phyloP scores from a whole-genome alignment of 2,113 vertebrate species.

The Macroglossus sobrinus region DNA sequence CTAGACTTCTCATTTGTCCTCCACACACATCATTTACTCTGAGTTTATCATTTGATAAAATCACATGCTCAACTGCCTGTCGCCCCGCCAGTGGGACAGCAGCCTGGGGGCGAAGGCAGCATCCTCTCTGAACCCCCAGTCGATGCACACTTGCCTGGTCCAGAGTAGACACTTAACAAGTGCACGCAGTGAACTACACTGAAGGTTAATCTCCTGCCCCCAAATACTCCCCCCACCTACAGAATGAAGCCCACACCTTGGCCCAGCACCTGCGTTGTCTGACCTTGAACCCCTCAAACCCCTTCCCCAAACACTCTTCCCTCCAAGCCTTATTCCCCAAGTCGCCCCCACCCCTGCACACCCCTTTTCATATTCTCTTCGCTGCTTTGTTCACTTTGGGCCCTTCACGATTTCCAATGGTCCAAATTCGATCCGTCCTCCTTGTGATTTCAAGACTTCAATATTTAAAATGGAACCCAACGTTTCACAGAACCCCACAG shows the following conservation, averaged over 20 bases:
- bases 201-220: not conserved
- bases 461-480: not conserved
- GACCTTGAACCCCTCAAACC: not conserved
- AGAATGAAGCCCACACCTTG: too few relatives aligned
- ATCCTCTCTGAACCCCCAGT: not conserved
- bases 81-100: not conserved
- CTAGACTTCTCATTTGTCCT: not conserved
- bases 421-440: not conserved
- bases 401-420: not conserved
- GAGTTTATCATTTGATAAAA: not conserved
- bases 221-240: not conserved
- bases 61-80: not conserved
- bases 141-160: too few relatives aligned
- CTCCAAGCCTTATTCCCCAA: not conserved
- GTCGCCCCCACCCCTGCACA: rapidly evolving
- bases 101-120: not conserved
- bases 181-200: rapidly evolving
- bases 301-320: not conserved
- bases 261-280: not conserved
- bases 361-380: not conserved
- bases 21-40: not conserved
- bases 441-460: not conserved
- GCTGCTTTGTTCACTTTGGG: not conserved
- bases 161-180: not conserved
- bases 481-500: not conserved